Evolutionary conservation across 2,797 vertebrate genomes (phyloP).

Genomic region (Typhlichthys eigenmanni): DNA sequence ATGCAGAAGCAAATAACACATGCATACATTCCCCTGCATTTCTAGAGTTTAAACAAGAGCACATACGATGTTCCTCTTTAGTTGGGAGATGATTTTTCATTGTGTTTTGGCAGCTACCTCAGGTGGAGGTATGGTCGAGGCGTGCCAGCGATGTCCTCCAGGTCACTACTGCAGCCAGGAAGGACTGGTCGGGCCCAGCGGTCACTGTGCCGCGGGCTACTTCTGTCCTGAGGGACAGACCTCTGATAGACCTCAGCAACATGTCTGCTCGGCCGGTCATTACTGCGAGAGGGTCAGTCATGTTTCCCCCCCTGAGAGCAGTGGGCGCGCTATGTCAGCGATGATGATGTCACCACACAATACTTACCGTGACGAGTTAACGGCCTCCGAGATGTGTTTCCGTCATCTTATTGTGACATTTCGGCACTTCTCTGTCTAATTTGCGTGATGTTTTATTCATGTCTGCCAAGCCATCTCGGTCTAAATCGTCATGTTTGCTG

Average conservation of each 20-base stretch:
- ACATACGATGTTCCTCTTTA: too few species aligned
- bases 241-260: conserved; percentile 61
- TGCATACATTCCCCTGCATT: too few species aligned
- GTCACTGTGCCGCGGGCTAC: conserved; percentile 80
- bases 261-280: conserved; percentile 75
- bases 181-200: conserved; percentile 75
- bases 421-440: conserved; percentile 15
- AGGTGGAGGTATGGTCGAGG: conserved; percentile 74
- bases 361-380: conserved; percentile 32
- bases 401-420: conserved; percentile 18
- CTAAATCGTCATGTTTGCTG: conserved; percentile 2
- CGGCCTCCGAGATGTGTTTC: conserved; percentile 8
- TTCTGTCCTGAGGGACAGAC: conserved; percentile 83
- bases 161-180: conserved; percentile 82
- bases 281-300: conserved; percentile 74
- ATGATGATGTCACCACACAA: conserved; percentile 17
- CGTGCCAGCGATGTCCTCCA: conserved; percentile 80
- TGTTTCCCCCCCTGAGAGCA: conserved; percentile 30
- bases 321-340: conserved; percentile 25
- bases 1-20: too few species aligned
- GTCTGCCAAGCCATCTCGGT: conserved; percentile 1
- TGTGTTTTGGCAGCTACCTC: conserved; percentile 50
- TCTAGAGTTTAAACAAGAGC: too few species aligned
- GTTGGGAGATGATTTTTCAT: background rate
- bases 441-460: conserved; percentile 9